These are phyloP conservation scores for Mycteria americana DNA, from an alignment of 2,797 vertebrate species.

Conservation along the genomic window DNA sequence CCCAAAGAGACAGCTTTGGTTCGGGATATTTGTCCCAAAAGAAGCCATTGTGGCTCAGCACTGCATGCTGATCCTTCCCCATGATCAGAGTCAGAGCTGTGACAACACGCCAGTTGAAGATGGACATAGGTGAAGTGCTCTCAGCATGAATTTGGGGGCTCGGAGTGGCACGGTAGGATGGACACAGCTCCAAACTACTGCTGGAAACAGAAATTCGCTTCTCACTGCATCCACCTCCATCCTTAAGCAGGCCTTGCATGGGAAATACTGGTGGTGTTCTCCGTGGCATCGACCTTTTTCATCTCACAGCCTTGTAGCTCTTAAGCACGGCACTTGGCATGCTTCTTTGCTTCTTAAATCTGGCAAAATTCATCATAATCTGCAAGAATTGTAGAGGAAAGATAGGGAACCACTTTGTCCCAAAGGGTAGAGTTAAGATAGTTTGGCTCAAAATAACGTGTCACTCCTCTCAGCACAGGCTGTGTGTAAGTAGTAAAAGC, in stretches of 20 bases:
- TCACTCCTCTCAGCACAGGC: background rate
- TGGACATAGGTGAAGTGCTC: background rate
- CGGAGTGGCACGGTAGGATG: fast-evolving
- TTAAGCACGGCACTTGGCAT: background rate
- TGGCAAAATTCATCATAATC: background rate
- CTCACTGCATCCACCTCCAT: background rate
- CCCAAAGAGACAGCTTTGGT: background rate
- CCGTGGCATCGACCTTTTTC: background rate
- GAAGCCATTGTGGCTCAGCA: background rate
- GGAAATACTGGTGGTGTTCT: background rate
- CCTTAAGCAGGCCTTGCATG: background rate
- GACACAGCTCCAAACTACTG: background rate
- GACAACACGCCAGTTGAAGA: background rate
- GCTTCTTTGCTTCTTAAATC: background rate
- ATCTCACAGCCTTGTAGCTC: background rate
- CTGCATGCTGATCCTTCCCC: background rate
- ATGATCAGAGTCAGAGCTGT: background rate
- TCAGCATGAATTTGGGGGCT: background rate
- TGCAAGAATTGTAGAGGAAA: background rate
- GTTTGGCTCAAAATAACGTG: background rate
- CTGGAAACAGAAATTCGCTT: background rate
- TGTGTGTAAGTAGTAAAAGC: background rate
- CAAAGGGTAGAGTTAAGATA: background rate
- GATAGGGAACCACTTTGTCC: background rate
- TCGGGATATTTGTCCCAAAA: background rate